Base-by-base conservation (phyloP, 2,113 vertebrate species). In the Hydrolagus affinis region DNA sequence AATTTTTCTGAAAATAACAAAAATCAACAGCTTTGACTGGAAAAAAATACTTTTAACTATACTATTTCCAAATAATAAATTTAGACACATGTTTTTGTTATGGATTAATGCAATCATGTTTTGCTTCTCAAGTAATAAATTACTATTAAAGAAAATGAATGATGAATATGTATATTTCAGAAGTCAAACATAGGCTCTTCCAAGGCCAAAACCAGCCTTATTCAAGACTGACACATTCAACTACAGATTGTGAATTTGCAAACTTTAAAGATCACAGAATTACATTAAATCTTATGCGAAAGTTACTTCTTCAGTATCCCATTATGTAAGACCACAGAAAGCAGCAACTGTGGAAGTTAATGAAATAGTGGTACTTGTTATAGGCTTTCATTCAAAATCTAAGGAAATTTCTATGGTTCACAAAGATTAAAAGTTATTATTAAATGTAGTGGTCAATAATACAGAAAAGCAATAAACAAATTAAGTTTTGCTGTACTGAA, bases 171-270 rank as follows among this genome's bases (percentile, higher is more conserved):
- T 68, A 8, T 4, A 8, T 83, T 4, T n/a, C 59, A 80, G 78
- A 23, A 32, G 25, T 9, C 66, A 21, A 19, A 66, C 28, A 68
- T 11, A 66, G 25, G 60, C 9, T 83, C 8, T 30, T 83, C 14
- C 4, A 83, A 30, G 8, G 64, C 25, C 15, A 23, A 64, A 23
- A 64, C 23, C 60, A 80, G 12, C 2, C 19, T 62, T 60, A 11
- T 28, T 59, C 75, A 77, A 44, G 21, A 30, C 44, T 56, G 32
- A 15, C 17, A 21, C 17, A 75, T 80, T 30, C 59, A 80, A 80
- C 62, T 80, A 62, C 76, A 80, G 76, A 60, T 62, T 28, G 12
- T 59, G 62, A 78, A 64, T 80, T 28, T 80, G 12, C 76, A 78
- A 78, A 64, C 64, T 28, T 80, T 60, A 64, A 59, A 78, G 11